Conservation (phyloP, 1,140 invertebrate species). For the Drosophila kepulauana region DNA sequence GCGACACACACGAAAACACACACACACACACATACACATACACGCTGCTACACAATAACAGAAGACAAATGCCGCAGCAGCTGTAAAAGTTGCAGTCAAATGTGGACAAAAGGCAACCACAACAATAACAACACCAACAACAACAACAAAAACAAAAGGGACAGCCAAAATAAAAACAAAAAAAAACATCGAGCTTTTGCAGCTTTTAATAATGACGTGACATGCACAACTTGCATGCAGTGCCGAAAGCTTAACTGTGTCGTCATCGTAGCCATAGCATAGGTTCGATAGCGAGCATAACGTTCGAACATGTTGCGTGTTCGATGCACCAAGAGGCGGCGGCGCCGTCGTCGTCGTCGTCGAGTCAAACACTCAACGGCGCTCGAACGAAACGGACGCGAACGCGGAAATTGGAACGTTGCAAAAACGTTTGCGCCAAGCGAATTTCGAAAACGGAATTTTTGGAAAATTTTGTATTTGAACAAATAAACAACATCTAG, state of each 20-base stretch:
- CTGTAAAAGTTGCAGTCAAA: constrained; percentile 40
- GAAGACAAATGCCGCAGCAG: constrained; percentile 42
- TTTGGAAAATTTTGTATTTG: constrained; percentile 10
- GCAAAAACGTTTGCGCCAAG: constrained; percentile 25
- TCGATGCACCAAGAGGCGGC: constrained; percentile 7
- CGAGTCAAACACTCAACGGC: constrained; percentile 70
- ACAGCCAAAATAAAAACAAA: constrained; percentile 12
- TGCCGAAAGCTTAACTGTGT: constrained; percentile 60
- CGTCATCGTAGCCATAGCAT: constrained; percentile 57
- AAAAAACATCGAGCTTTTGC: constrained; percentile 23
- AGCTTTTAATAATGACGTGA: constrained; percentile 35
- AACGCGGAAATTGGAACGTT: constrained; percentile 50
- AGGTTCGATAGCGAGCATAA: constrained; percentile 14
- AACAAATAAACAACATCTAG: background rate
- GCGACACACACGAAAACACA: background rate
- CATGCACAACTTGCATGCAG: constrained; percentile 19
- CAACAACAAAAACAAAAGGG: constrained; percentile 5
- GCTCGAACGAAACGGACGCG: constrained; percentile 74
- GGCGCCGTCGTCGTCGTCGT: background rate
- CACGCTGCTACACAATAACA: background rate
- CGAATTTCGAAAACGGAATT: constrained; percentile 25
- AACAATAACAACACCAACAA: constrained; percentile 15
- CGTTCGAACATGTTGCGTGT: constrained; percentile 36
- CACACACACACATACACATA: background rate
- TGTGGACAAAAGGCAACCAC: constrained; percentile 21